Evolutionary conservation across 2,888 invertebrate genomes (phyloP), one percentile per base, ranked within the genome.

Genomic region (Linnaemya tessellans): DNA sequence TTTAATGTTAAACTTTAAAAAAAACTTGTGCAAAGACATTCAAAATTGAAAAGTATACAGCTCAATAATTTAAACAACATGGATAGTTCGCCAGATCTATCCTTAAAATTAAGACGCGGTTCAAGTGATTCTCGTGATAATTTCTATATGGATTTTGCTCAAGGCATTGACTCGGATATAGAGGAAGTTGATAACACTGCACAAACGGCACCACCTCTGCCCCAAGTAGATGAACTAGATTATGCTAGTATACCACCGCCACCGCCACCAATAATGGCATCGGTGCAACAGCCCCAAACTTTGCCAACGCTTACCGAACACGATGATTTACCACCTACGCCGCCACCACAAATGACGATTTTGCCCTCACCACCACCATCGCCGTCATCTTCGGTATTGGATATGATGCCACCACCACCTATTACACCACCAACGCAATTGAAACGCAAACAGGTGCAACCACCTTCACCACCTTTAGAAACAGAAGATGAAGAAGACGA

Each of bases 91-190:
- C 97, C 97, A 86, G 97, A 97, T 93, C 93, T 97, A 93, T 97
- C 97, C 93, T 94, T 97, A 87, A 96, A 97, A 93, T 93, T 97
- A 91, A 95, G 97, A 88, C 95, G 97, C 82, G 97, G 97, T 71
- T 97, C 97, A 49, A 97, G 96, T 91, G 97, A 97, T 93, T 97
- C 97, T 46, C 94, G 97, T 87, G 97, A 97, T 92, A 97, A 97
- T 77, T 97, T 97, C 92, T 97, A 97, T 90, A 97, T 97, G 97
- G 97, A 97, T 93, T 97, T 97, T 91, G 97, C 97, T 89, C 96
- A 96, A 93, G 97, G 97, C 84, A 97, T 97, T 91, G 97, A 97
- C 93, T 97, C 97, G 22, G 97, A 97, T 91, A 97, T 97, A 89
- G 97, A 97, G 92, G 97, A 97, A 93, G 96, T 97, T 90, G 94